Base-by-base conservation (phyloP, 2,888 invertebrate species). In the Cephus pulcher region DNA sequence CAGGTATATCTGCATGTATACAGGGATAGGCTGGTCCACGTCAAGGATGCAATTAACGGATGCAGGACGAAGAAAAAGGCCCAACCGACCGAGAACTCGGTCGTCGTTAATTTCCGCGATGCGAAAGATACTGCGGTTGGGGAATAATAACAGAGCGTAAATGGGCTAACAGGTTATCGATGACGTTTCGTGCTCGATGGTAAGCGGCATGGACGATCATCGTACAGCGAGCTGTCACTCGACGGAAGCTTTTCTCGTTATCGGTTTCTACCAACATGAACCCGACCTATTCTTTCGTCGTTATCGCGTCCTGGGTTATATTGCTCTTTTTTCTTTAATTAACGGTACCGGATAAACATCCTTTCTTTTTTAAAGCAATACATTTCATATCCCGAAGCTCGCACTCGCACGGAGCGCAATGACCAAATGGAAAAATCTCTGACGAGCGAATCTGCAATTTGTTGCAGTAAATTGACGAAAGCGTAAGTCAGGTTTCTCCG, bases 101-200 rank as follows among this genome's bases (percentile, higher is more conserved):
- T 15, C 35, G 35, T 74, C 15, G 4, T 74, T 74, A 74, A 34
- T 74, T 74, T 74, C 0, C 32, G 11, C 32, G 70, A 3, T 30
- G 3, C 32, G 6, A 70, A 70, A 30, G 70, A 30, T 70, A 70
- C 70, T 12, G 4, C 30, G 30, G 12, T 70, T 15, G 32, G 70
- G 30, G n/a, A 70, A 70, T 70, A 70, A 70, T 70, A 70, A 70
- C 33, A 30, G 70, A 4, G 70, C 70, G n/a, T 70, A 70, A 70
- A 70, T 70, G 33, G 70, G 70, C 32, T 32, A 70, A 30, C 32
- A 30, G 70, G 70, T 70, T 70, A 70, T 70, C 6, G 70, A 70
- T 30, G 70, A n/a, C 3, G n/a, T 33, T 70, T 4, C 30, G 70
- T 32, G 15, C 33, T 33, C 70, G 30, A 9, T 40, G 70, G 11